phyloP scores from a whole-genome alignment of 2,797 vertebrate genomes.

The Hirundo rustica region DNA sequence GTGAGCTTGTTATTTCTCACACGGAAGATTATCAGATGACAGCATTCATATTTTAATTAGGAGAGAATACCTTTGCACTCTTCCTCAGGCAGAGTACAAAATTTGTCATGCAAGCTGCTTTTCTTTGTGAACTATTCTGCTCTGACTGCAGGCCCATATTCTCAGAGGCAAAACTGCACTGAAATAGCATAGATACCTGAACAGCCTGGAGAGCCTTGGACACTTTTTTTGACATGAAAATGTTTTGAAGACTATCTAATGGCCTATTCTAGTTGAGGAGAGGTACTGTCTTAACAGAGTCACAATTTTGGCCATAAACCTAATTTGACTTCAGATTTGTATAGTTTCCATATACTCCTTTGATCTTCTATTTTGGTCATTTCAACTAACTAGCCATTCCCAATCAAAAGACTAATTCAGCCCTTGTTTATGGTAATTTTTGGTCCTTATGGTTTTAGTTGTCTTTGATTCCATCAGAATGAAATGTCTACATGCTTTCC shows the following conservation, averaged over 20 bases:
- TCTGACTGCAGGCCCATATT: not conserved
- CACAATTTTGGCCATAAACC: not conserved
- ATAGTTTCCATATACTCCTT: not conserved
- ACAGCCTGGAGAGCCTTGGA: not conserved
- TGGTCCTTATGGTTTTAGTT: not conserved
- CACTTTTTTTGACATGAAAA: not conserved
- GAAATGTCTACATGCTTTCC: not conserved
- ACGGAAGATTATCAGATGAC: constrained; percentile 54
- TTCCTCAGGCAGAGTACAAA: constrained; percentile 3
- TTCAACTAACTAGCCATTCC: not conserved
- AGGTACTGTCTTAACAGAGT: not conserved
- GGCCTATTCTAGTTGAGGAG: not conserved
- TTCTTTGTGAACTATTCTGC: not conserved
- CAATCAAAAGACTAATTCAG: not conserved
- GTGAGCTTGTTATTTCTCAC: constrained; percentile 54
- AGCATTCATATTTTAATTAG: constrained; percentile 66
- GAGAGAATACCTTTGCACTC: constrained; percentile 51
- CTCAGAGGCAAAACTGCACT: not conserved
- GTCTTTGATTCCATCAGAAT: not conserved
- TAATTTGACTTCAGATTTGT: not conserved
- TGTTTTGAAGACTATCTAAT: not conserved
- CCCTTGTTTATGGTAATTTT: not conserved
- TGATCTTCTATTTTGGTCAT: not conserved
- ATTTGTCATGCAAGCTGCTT: not conserved
- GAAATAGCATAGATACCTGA: not conserved